Percentiles rank a stretch among this genome's conserved stretches.
Conservation (phyloP, 2,888 invertebrate genomes). For the Philereme transversata region DNA sequence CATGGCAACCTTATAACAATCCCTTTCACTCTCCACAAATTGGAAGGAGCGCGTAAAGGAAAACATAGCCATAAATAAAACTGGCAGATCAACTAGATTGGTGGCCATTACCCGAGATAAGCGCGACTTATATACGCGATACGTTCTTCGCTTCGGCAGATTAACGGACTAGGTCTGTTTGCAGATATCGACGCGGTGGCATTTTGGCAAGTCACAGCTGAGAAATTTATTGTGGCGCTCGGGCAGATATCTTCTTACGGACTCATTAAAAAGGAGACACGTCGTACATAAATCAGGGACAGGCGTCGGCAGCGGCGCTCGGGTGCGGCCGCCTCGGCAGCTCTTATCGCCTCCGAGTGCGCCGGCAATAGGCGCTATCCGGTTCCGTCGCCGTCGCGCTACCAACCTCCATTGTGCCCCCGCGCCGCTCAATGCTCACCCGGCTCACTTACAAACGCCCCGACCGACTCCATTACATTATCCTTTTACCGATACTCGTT, state of each 20-base stretch:
- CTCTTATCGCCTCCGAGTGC: slow-evolving; percentile 71
- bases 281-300: slow-evolving; percentile 81
- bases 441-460: slow-evolving; percentile 53
- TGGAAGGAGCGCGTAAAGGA: slow-evolving; percentile 82
- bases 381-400: slow-evolving; percentile 75
- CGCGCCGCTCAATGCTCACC: slow-evolving; percentile 43
- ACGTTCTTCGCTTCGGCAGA: slow-evolving; percentile 74
- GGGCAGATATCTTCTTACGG: slow-evolving; percentile 81
- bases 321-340: slow-evolving; percentile 55
- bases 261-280: slow-evolving; percentile 84
- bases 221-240: slow-evolving; percentile 79
- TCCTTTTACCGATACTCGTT: slow-evolving; percentile 60
- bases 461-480: slow-evolving; percentile 72
- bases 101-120: slow-evolving; percentile 82
- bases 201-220: slow-evolving; percentile 75
- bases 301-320: slow-evolving; percentile 54
- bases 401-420: slow-evolving; percentile 63
- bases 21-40: slow-evolving; percentile 84
- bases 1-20: slow-evolving; percentile 82
- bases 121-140: slow-evolving; percentile 79
- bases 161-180: slow-evolving; percentile 80
- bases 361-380: slow-evolving; percentile 83
- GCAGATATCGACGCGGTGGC: slow-evolving; percentile 79
- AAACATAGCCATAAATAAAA: slow-evolving; percentile 83
- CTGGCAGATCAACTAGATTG: slow-evolving; percentile 82